Base-by-base conservation (phyloP, 30 jellyfish, hydroid and myxozoan species). In the Aurelia sp. region DNA sequence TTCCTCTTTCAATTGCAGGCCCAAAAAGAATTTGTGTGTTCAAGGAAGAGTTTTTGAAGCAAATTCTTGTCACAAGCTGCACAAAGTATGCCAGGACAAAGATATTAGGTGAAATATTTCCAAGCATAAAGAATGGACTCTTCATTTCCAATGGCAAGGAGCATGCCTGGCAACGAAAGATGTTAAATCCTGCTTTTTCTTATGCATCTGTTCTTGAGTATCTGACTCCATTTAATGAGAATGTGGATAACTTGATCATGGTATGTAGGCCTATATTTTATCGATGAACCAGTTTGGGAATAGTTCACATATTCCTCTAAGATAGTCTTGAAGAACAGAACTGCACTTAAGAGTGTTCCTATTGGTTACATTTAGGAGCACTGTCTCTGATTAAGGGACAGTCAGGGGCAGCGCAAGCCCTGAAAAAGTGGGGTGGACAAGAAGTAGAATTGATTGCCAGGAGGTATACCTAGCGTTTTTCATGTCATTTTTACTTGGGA, bases 141-240 rank as follows among this genome's bases (percentile, higher is more conserved):
- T 75, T 86, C 55, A 18, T 50, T 38, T 31, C 90, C 13, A 75
- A 50, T 86, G 96, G 96, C 4, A 86, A 86, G 67, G 90, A 66
- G 27, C 96, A 86, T 66, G 90, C 90, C 7, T 76, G 85, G 85
- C 96, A 86, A 40, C 55, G 96, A 38, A 86, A 86, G 57, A 63
- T 86, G 85, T 70, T 86, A 24, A 86, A 74, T 52, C 96, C 96
- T 6, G 78, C 81, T 30, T 86, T 86, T 65, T 74, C 96, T 2
- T 57, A 74, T 59, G 65, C 96, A 22, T 64, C 80, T 52, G 51
- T 86, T 3, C 33, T 64, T 18, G 86, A 24, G 35, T 86, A 57
- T 73, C 80, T 85, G 44, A 67, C 58, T 13, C 47, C 83, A 1
- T 85, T 85, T 66, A 88, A 73, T 27, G 18, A 59, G 47, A 55